Evolutionary conservation across 2,888 invertebrate genomes (phyloP).

Genomic region (Sinelater perroti): DNA sequence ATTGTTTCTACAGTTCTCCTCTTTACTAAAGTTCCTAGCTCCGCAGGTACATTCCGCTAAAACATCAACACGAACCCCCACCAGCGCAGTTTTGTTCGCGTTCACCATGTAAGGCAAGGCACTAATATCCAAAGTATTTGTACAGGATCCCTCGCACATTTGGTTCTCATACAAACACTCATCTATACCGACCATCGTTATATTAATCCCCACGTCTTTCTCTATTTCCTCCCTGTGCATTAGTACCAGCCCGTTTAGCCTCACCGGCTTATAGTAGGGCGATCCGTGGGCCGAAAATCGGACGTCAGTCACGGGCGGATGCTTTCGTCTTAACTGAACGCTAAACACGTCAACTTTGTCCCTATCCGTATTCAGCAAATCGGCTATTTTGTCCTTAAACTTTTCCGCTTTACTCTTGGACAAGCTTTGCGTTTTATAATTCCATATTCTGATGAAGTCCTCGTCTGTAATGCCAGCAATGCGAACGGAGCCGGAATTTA

Average conservation of each 20-base stretch:
- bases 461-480: conserved; percentile 95
- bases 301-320: conserved; percentile 90
- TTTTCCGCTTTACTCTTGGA: conserved; percentile 89
- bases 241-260: conserved; percentile 92
- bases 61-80: conserved; percentile 94
- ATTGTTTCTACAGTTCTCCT: conserved; percentile 87
- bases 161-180: conserved; percentile 95
- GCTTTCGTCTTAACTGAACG: conserved; percentile 86
- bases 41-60: conserved; percentile 93
- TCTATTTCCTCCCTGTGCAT: conserved; percentile 95
- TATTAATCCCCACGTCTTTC: conserved; percentile 91
- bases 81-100: conserved; percentile 95
- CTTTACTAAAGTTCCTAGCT: conserved; percentile 89
- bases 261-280: conserved; percentile 93
- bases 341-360: conserved; percentile 97
- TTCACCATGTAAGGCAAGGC: conserved; percentile 94
- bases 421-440: conserved; percentile 85
- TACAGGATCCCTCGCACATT: conserved; percentile 96
- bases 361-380: conserved; percentile 83
- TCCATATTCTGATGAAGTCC: conserved; percentile 95
- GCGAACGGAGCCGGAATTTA: conserved; percentile 94
- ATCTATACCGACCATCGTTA: conserved; percentile 98
- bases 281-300: conserved; percentile 95
- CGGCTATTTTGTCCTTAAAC: conserved; percentile 87
- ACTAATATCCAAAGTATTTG: conserved; percentile 89